phyloP scores from a whole-genome alignment of 2,113 vertebrate species.

The Aleadryas rufinucha region DNA sequence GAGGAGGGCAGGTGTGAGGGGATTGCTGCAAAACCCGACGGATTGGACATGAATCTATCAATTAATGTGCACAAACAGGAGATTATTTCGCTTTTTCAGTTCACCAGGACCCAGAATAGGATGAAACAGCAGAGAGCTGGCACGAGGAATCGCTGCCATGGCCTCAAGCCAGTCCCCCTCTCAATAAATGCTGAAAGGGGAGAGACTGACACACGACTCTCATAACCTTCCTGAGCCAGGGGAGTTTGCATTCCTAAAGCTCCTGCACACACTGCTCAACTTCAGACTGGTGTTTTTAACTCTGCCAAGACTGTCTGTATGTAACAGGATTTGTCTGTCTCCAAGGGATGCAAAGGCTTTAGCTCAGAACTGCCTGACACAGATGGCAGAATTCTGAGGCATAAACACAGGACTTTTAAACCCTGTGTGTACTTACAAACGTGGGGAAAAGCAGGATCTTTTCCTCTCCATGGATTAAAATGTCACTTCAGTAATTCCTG shows the following conservation, averaged over 20 bases:
- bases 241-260: not conserved
- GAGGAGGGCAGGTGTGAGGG: not conserved
- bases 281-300: not conserved
- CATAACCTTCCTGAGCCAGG: not conserved
- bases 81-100: not conserved
- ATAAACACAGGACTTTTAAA: not conserved
- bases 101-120: not conserved
- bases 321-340: slow-evolving; percentile 10
- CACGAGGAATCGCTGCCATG: not conserved
- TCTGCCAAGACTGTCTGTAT: not conserved
- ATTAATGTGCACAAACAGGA: not conserved
- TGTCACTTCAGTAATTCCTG: not conserved
- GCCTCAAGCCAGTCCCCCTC: not conserved
- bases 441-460: not conserved
- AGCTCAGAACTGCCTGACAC: not conserved
- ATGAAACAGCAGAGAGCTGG: not conserved
- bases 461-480: not conserved
- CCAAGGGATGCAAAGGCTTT: not conserved
- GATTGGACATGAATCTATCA: not conserved
- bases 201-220: not conserved
- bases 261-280: not conserved
- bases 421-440: not conserved
- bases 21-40: not conserved
- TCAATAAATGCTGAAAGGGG: not conserved
- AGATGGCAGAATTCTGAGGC: slow-evolving; percentile 1